Evolutionary conservation across 2,113 vertebrate genomes (phyloP), one percentile per base, ranked within the genome.

Genomic region (Sminthopsis crassicaudata): DNA sequence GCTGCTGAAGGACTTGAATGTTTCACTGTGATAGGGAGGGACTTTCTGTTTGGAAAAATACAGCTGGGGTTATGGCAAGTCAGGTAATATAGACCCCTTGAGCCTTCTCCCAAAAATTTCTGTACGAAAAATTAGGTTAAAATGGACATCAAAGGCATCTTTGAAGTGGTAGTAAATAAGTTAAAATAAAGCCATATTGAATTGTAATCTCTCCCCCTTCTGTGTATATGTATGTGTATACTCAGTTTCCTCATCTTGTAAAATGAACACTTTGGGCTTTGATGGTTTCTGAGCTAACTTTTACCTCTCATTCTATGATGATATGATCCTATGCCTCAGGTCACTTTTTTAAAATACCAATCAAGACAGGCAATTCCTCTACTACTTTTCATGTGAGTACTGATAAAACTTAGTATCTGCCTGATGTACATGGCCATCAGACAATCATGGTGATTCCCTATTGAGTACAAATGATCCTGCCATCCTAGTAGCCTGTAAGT

Each of bases 401-500:
- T 60, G 24, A 90, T 27, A 53, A 30, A 67, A 9, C 1, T 30
- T 25, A 67, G 54, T 3, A 24, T 91, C 48, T 96, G 88, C 30
- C 26, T 91, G 52, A 36, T 23, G 14, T 25, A 0, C 50, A 94
- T 42, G 92, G 19, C 23, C n/a, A 42, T 14, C 90, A 53, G 53
- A 25, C 0, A 12, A 12, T 26, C 54, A 50, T 6, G n/a, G 46
- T 57, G 90, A 92, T 42, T 94, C 55, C 67, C 42, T 57, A 53
- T 26, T 2, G 46, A 46, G 19, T 19, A 57, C 84, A 60, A 55
- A 57, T 89, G 84, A 52, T 19, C 88, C 89, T 95, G 60, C 60
- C 51, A 94, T 67, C 53, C 92, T 53, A 91, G 46, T 94, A 89
- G 46, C 60, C 67, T 90, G 57, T 91, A 94, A 95, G 53, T 90